These are phyloP conservation scores for Cyphomyrmex costatus DNA, from an alignment of 1,140 invertebrate genomes.

Conservation along the genomic window DNA sequence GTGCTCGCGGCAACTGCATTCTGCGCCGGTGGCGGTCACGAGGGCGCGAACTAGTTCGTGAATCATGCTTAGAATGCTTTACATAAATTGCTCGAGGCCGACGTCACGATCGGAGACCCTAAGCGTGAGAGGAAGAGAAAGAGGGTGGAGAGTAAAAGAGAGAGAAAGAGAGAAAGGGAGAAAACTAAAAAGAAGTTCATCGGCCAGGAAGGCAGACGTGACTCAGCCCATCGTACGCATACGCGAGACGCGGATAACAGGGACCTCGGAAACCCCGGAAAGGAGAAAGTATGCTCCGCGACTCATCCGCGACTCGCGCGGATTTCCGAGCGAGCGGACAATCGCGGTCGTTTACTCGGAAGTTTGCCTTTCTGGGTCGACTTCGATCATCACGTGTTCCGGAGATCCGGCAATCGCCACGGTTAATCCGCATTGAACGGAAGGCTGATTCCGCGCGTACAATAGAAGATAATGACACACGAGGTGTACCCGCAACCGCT, in stretches of 20 bases:
- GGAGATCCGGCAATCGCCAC: not conserved
- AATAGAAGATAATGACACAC: not conserved
- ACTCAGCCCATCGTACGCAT: conserved; percentile 67
- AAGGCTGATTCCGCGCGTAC: not conserved
- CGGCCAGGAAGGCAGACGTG: conserved; percentile 64
- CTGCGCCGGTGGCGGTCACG: conserved; percentile 81
- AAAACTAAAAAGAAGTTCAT: conserved; percentile 58
- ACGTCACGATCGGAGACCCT: conserved; percentile 80
- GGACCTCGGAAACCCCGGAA: conserved; percentile 62
- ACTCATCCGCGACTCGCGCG: conserved; percentile 64
- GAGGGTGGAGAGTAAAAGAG: conserved; percentile 18
- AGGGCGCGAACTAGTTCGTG: conserved; percentile 86
- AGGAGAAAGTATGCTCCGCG: conserved; percentile 70
- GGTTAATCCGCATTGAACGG: not conserved
- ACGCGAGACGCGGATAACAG: conserved; percentile 43
- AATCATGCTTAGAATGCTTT: conserved; percentile 85
- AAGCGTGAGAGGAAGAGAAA: conserved; percentile 19
- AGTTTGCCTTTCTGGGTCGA: conserved; percentile 28
- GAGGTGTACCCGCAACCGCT: not conserved
- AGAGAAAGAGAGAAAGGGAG: conserved; percentile 36
- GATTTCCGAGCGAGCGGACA: conserved; percentile 60
- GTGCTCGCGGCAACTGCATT: conserved; percentile 74
- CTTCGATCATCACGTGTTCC: conserved; percentile 8
- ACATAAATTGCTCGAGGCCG: conserved; percentile 84
- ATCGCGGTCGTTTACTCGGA: conserved; percentile 41